Evolutionary conservation across 2,113 vertebrate genomes (phyloP).

Genomic region (Cottus gobio): DNA sequence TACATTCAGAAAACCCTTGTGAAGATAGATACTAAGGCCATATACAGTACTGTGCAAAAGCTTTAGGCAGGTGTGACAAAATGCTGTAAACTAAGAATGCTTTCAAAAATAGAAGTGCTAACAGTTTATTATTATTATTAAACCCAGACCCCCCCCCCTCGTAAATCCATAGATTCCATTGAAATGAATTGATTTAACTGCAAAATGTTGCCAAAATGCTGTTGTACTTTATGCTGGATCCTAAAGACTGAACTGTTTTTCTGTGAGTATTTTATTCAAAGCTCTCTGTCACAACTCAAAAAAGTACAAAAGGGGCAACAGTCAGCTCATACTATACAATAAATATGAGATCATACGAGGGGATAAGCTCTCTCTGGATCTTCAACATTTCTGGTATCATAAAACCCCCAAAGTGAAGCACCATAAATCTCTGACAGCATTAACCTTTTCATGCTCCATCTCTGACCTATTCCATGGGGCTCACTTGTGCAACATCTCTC

Average conservation of each 20-base stretch:
- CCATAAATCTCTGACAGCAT: constrained; percentile 3
- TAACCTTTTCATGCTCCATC: constrained; percentile 42
- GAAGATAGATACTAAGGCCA: too few relatives aligned
- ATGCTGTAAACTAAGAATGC: too few relatives aligned
- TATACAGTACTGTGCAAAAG: too few relatives aligned
- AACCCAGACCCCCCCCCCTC: too few relatives aligned
- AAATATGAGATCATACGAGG: background rate
- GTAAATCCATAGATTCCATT: background rate
- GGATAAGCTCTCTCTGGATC: constrained; percentile 1
- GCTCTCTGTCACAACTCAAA: background rate
- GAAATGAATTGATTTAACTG: background rate
- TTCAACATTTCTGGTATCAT: background rate
- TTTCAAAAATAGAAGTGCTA: too few relatives aligned
- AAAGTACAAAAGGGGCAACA: background rate
- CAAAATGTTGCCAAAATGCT: background rate
- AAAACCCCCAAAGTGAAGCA: constrained; percentile 4
- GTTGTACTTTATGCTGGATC: background rate
- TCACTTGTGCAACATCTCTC: constrained; percentile 20
- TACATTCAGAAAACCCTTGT: too few relatives aligned
- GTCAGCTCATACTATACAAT: background rate
- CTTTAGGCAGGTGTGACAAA: too few relatives aligned
- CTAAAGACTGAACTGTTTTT: background rate
- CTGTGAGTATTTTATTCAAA: background rate
- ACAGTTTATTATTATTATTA: too few relatives aligned
- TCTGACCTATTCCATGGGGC: constrained; percentile 43